Conservation (phyloP, 1,140 invertebrate genomes). For the Hyles vespertilio region DNA sequence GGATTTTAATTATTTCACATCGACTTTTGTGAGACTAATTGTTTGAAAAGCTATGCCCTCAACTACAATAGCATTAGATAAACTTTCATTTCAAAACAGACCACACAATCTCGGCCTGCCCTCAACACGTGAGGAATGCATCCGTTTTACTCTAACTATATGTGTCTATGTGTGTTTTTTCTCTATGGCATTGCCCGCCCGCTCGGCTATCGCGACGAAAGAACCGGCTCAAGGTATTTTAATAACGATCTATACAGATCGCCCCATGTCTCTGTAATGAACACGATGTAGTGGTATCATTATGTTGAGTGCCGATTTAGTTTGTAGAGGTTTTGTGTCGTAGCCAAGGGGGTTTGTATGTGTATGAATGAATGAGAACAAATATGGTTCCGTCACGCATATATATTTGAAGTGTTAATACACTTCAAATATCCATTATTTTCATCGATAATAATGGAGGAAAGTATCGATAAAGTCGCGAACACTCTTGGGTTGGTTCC, state of each 20-base stretch:
- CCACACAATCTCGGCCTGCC: not conserved
- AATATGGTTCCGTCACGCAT: slow-evolving; percentile 48
- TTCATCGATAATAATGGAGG: not conserved
- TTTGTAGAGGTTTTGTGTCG: slow-evolving; percentile 69
- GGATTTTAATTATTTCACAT: no score
- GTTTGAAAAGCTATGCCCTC: no score
- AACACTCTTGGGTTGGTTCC: no score
- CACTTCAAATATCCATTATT: not conserved
- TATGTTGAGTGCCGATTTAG: slow-evolving; percentile 52
- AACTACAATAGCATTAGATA: no score
- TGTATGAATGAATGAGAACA: slow-evolving; percentile 44
- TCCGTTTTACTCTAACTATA: slow-evolving; percentile 65
- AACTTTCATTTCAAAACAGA: not conserved
- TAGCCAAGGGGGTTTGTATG: slow-evolving; percentile 74
- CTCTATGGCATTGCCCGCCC: slow-evolving; percentile 68
- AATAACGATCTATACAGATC: slow-evolving; percentile 17
- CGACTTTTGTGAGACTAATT: no score
- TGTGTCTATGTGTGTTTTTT: slow-evolving; percentile 63
- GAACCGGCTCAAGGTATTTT: slow-evolving; percentile 69
- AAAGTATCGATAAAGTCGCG: not conserved
- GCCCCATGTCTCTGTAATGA: slow-evolving; percentile 18
- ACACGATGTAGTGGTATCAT: slow-evolving; percentile 55
- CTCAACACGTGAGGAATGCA: slow-evolving; percentile 33
- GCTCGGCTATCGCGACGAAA: slow-evolving; percentile 70
- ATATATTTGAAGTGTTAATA: no score